Conservation (phyloP, 2,113 vertebrate species). For the Sisor rabdophorus region DNA sequence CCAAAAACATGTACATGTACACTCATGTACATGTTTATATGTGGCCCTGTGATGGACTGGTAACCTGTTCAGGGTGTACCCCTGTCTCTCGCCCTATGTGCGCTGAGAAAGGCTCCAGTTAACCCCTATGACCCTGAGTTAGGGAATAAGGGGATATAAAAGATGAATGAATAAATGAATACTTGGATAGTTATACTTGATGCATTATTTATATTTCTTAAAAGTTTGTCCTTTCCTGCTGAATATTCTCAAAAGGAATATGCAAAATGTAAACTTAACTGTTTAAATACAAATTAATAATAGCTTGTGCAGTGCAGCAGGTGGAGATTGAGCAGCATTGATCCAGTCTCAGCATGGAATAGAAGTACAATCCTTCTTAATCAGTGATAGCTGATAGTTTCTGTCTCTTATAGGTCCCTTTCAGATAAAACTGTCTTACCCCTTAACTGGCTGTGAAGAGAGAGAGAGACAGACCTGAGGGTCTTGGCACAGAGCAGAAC, state of each 20-base stretch:
- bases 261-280: constrained; percentile 17
- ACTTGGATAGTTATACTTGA: too few species aligned
- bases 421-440: constrained; percentile 46
- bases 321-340: constrained; percentile 41
- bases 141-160: too few species aligned
- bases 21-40: too few species aligned
- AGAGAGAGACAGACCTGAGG: constrained; percentile 42
- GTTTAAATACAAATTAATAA: constrained; percentile 41
- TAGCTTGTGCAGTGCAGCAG: constrained; percentile 35
- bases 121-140: too few species aligned
- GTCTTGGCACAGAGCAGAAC: constrained; percentile 35
- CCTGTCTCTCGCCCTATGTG: too few species aligned
- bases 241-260: neutral
- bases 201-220: too few species aligned
- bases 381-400: constrained; percentile 35
- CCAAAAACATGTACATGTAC: too few species aligned
- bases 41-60: too few species aligned
- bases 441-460: constrained; percentile 33
- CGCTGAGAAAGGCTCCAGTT: too few species aligned
- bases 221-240: too few species aligned
- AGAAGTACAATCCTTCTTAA: constrained; percentile 40
- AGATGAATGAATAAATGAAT: too few species aligned
- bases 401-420: constrained; percentile 35
- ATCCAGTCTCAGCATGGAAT: constrained; percentile 46
- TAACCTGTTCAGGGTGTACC: too few species aligned